Evolutionary conservation across 2,113 vertebrate genomes (phyloP).

Genomic region (Anolis carolinensis): DNA sequence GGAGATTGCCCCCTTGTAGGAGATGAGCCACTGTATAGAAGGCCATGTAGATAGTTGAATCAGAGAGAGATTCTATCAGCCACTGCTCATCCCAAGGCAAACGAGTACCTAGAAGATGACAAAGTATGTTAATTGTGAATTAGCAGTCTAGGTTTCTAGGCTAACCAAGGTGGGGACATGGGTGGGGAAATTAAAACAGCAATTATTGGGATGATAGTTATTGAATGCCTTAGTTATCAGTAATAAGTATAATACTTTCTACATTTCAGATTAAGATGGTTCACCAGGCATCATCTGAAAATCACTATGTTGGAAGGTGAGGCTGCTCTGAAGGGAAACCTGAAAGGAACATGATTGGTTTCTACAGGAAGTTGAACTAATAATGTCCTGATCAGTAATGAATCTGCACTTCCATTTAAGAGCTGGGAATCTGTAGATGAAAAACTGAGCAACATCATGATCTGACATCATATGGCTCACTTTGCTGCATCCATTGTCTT

Average conservation of each 20-base stretch:
- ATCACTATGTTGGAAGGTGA: too few species aligned
- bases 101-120: slow-evolving; percentile 81
- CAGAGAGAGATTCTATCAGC: slow-evolving; percentile 97
- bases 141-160: background rate
- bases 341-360: background rate
- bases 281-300: background rate
- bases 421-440: background rate
- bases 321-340: background rate
- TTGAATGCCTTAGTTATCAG: background rate
- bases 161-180: fast-evolving
- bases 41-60: slow-evolving; percentile 99
- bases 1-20: slow-evolving; percentile 88
- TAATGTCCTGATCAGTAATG: background rate
- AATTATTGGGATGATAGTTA: background rate
- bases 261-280: background rate
- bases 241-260: background rate
- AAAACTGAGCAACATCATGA: background rate
- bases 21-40: slow-evolving; percentile 95
- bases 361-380: background rate
- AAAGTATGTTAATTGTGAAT: background rate
- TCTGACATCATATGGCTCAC: fast-evolving
- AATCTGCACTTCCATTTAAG: background rate
- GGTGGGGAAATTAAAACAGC: background rate
- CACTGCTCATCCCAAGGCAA: slow-evolving; percentile 97
- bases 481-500: background rate